Evolutionary conservation across 2,113 vertebrate genomes (phyloP), one percentile per base, ranked within the genome.

Genomic region (Crotophaga sulcirostris): DNA sequence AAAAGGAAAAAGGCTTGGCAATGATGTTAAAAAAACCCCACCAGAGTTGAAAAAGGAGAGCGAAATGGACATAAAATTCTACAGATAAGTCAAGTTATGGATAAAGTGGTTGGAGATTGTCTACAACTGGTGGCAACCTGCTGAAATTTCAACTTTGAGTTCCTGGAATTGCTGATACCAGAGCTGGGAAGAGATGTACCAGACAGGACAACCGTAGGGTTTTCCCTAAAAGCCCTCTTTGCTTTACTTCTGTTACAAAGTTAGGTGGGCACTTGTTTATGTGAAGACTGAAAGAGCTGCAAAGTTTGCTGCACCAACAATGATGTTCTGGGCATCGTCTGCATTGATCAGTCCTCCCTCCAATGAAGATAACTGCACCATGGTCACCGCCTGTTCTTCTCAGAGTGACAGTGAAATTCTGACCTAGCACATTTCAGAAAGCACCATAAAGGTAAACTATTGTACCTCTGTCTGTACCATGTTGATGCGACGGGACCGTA

Each of bases 381-480:
- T 44, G 54, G 36, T 9, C 29, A 25, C 44, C 33, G 55, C 14
- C 5, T 69, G 59, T 38, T 67, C 42, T 77, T 47, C 24, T 63
- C 45, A 82, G 87, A 87, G 23, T 33, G 54, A 47, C 16, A n/a
- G 45, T 36, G 67, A 94, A 87, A 60, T 54, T 40, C 72, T 75
- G 63, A 59, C 29, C 74, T 66, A 47, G 38, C 17, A 33, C 0
- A 0, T 72, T 73, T 42, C 89, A 60, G 23, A 93, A 86, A 78
- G 23, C 28, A 63, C 16, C 25, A 78, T 19, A 24, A 58, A 70
- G 45, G 58, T 28, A 26, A 93, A 96, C 76, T 54, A 38, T 16
- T 47, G 31, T 98, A 99, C 99, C 99, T 99, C 99, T 92, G 99
- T 99, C 97, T 99, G 99, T 95, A 99, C 99, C 99, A 99, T 99